Evolutionary conservation across 1,140 invertebrate genomes (phyloP).

Genomic region (Bombus polaris): DNA sequence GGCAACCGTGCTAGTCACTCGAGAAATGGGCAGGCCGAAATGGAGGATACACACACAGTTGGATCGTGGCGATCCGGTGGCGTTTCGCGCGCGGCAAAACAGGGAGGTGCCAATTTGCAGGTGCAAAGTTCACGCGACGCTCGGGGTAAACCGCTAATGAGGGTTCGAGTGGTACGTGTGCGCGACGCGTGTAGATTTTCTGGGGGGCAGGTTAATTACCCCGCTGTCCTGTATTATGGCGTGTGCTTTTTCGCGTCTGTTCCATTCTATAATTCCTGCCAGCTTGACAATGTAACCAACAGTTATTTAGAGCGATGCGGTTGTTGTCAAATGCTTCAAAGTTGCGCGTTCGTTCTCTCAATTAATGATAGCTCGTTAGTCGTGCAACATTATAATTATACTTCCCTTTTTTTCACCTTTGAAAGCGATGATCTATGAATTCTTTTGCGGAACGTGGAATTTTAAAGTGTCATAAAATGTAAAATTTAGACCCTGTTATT

Average conservation of each 20-base stretch:
- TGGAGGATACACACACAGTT: background rate
- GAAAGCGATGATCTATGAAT: no score
- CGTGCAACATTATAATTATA: no score
- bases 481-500: no score
- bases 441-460: no score
- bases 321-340: slow-evolving; percentile 35
- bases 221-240: slow-evolving; percentile 23
- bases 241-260: slow-evolving; percentile 33
- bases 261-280: slow-evolving; percentile 31
- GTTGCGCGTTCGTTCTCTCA: slow-evolving; percentile 11
- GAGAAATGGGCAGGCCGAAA: background rate
- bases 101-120: slow-evolving; percentile 68
- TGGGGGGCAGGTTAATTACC: slow-evolving; percentile 69
- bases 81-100: slow-evolving; percentile 19
- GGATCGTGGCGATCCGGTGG: background rate
- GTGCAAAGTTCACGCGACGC: slow-evolving; percentile 75
- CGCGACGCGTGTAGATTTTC: slow-evolving; percentile 69
- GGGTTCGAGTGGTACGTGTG: slow-evolving; percentile 46
- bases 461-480: no score
- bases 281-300: slow-evolving; percentile 17
- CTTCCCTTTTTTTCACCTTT: background rate
- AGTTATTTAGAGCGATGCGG: slow-evolving; percentile 4
- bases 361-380: no score
- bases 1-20: no score
- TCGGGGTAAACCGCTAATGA: slow-evolving; percentile 71